phyloP scores from a whole-genome alignment of 2,113 vertebrate genomes.

The Ginglymostoma cirratum region DNA sequence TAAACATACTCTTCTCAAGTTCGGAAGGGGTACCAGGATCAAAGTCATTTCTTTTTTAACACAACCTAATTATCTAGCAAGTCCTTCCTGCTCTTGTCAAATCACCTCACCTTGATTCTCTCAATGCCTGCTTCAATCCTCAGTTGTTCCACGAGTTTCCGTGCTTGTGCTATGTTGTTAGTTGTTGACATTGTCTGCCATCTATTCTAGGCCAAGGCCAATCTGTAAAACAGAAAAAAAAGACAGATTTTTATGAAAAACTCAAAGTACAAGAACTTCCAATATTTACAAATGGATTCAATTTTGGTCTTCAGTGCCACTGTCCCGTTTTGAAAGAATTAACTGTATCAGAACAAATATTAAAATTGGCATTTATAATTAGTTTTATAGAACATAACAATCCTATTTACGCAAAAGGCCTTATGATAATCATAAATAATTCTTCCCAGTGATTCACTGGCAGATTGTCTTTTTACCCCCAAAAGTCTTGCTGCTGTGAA shows the following conservation, averaged over 20 bases:
- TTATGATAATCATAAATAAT: neutral
- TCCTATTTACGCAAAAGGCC: neutral
- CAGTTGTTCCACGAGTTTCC: constrained; percentile 95
- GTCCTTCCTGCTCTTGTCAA: neutral
- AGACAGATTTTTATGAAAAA: neutral
- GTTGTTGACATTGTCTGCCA: constrained; percentile 83
- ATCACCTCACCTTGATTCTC: constrained; percentile 75
- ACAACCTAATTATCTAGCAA: neutral
- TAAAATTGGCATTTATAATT: neutral
- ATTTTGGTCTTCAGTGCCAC: neutral
- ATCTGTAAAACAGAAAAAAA: neutral
- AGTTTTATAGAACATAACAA: neutral
- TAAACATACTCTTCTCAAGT: neutral
- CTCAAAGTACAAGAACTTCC: neutral
- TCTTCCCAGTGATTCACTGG: neutral
- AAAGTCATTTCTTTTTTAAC: neutral
- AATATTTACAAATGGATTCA: neutral
- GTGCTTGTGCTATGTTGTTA: constrained; percentile 92
- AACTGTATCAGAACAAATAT: neutral
- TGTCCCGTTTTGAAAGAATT: neutral
- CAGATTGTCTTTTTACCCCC: neutral
- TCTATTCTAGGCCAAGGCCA: constrained; percentile 50
- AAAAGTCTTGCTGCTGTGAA: neutral
- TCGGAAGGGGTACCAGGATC: too few relatives aligned
- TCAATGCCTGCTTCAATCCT: constrained; percentile 88